Evolutionary conservation across 2,113 vertebrate genomes (phyloP), one percentile per base, ranked within the genome.

Genomic region (Opisthocomus hoazin): DNA sequence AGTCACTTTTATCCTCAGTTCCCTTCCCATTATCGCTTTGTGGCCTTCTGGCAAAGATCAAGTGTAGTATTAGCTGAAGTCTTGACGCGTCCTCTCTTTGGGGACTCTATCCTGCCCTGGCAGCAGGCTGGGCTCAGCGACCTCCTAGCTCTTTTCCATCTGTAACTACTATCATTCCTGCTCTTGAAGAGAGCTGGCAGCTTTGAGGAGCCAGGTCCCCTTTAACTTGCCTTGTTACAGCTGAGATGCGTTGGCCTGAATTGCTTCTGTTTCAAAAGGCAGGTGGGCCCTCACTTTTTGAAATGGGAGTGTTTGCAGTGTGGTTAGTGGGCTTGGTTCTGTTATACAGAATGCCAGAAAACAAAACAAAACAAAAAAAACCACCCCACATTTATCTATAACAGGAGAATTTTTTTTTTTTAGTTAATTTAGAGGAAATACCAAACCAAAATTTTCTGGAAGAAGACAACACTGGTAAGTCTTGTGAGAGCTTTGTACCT

Each of bases 261-360:
- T 84, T 66, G 71, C 34, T 91, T 93, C 79, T 92, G 64, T 89
- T 90, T 81, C 50, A 89, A 80, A 65, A 93, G 68, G 79, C 50
- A 86, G 76, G 70, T 92, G 90, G 23, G 21, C 10, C 26, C 26
- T 0, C 0, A 3, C 9, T 51, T 41, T 57, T 10, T 34, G 7
- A 39, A 27, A 16, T 15, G 34, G n/a, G 45, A 45, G 68, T 34
- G 70, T 4, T 22, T 54, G 56, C 1, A 22, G 2, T 37, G 26
- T 2, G 27, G 54, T 0, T 89, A 39, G 45, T 27, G 26, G 26
- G 8, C 4, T 81, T 66, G 8, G 2, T 2, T 58, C 0, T 0
- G 0, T 22, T 89, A 6, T 68, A 1, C 45, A 34, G 36, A n/a
- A 79, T 58, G 12, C 9, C 4, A 54, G 7, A 26, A 21, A 30